Evolutionary conservation across 2,797 vertebrate species (phyloP), one percentile per base, ranked within the genome.

Genomic region (Lacerta bilineata): DNA sequence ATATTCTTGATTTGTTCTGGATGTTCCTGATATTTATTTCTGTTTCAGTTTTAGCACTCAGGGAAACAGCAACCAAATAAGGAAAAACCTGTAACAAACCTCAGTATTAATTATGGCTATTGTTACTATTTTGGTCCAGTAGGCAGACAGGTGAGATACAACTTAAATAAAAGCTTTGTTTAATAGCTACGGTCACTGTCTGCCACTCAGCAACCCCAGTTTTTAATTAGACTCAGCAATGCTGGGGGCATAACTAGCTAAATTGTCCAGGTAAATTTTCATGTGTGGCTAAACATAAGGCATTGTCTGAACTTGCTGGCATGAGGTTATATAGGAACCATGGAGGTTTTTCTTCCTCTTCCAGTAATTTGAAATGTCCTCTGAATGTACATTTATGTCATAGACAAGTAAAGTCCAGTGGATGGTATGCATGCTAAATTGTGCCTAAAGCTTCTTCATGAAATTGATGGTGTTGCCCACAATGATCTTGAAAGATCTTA

Each of bases 401-500:
- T 39, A 86, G 43, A 86, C n/a, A 79, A 17, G 46, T 43, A 59
- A 91, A 86, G 43, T 68, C 77, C 1, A 8, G 78, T 36, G 61
- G 33, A 69, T 29, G 23, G 43, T 27, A 79, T 93, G 72, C 76
- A 88, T 90, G 86, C 81, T 92, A 91, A 89, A 90, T 83, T 87
- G 18, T 79, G 89, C 33, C 59, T 76, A 91, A 85, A 89, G 18
- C 36, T 89, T 89, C 87, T 90, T 81, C 36, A 41, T 91, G 89
- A 94, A 90, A 93, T 74, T 91, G 41, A 88, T 91, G 92, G 80
- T 25, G 89, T 59, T 87, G 39, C n/a, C 66, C 41, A 89, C 2
- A 69, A 15, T 46, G 78, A n/a, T 84, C 64, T 88, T 89, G 87
- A 90, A 94, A 89, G 84, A 84, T 66, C 77, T 85, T 74, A 91